These are phyloP conservation scores for Misgurnus anguillicaudatus DNA, from an alignment of 2,113 vertebrate genomes.

Conservation along the genomic window DNA sequence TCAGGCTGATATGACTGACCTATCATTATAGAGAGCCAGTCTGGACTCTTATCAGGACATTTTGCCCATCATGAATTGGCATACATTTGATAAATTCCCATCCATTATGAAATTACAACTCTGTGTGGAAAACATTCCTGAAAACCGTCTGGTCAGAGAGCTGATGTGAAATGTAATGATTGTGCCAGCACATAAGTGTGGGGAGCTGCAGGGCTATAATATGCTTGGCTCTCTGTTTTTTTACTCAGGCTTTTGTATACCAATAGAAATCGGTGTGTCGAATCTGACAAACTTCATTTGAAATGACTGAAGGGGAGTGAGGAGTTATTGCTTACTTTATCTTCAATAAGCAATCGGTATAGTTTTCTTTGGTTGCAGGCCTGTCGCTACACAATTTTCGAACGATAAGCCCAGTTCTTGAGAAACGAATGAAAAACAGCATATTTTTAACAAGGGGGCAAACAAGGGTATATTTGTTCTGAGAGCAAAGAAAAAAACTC, in stretches of 20 bases:
- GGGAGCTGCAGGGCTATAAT: slow-evolving; percentile 10
- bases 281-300: slow-evolving; percentile 4
- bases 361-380: slow-evolving; percentile 3
- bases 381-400: slow-evolving; percentile 14
- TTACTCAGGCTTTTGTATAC: not conserved
- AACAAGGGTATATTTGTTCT: slow-evolving; percentile 57
- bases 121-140: slow-evolving; percentile 49
- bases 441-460: slow-evolving; percentile 66
- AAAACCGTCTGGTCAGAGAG: slow-evolving; percentile 34
- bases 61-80: slow-evolving; percentile 48
- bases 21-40: slow-evolving; percentile 53
- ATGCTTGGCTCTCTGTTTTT: not conserved
- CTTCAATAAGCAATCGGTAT: slow-evolving; percentile 24
- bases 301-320: not conserved
- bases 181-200: slow-evolving; percentile 7
- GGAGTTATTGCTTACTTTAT: not conserved
- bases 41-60: slow-evolving; percentile 50
- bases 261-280: not conserved
- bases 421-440: slow-evolving; percentile 61
- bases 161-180: slow-evolving; percentile 35
- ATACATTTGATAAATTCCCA: slow-evolving; percentile 46
- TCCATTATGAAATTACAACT: slow-evolving; percentile 53
- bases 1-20: slow-evolving; percentile 63
- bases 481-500: slow-evolving; percentile 19
- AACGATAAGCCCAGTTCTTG: slow-evolving; percentile 34